Evolutionary conservation across 1,140 invertebrate genomes (phyloP).

Genomic region (Littorina saxatilis): DNA sequence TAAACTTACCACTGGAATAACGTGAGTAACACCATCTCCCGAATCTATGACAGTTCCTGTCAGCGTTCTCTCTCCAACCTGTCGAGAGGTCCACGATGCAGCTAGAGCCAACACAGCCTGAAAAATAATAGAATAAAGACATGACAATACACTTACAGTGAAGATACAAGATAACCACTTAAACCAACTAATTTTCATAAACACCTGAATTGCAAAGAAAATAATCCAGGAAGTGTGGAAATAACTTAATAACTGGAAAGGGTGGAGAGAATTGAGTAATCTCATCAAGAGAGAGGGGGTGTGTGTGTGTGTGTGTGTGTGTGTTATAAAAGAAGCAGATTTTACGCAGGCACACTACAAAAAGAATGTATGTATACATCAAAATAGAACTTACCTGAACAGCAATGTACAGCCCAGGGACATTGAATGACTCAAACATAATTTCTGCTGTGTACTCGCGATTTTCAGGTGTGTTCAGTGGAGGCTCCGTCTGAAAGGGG

Average conservation of each 20-base stretch:
- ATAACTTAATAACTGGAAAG: too few species aligned
- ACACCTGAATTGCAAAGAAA: too few species aligned
- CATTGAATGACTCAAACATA: slow-evolving; percentile 99
- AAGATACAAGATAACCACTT: too few species aligned
- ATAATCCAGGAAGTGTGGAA: too few species aligned
- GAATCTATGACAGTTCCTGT: slow-evolving; percentile 98
- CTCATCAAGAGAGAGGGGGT: too few species aligned
- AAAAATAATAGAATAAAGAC: too few species aligned
- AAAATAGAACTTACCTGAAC: slow-evolving; percentile 80
- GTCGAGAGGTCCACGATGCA: slow-evolving; percentile 96
- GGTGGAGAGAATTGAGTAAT: too few species aligned
- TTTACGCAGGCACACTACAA: too few species aligned
- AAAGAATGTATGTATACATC: too few species aligned
- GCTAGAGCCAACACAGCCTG: slow-evolving; percentile 97
- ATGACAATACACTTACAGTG: neutral
- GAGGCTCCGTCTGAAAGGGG: slow-evolving; percentile 94
- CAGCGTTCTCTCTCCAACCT: slow-evolving; percentile 91
- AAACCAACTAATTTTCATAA: neutral
- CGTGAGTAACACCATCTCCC: slow-evolving; percentile 99
- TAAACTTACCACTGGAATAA: slow-evolving; percentile 92
- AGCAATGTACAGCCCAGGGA: slow-evolving; percentile 98
- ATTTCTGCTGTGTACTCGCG: slow-evolving; percentile 99
- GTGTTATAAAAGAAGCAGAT: too few species aligned
- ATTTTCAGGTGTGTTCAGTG: slow-evolving; percentile 99
- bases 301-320: too few species aligned